These are phyloP conservation scores for Scrobipalpa atriplicella DNA, from an alignment of 2,888 invertebrate species.

Conservation along the genomic window DNA sequence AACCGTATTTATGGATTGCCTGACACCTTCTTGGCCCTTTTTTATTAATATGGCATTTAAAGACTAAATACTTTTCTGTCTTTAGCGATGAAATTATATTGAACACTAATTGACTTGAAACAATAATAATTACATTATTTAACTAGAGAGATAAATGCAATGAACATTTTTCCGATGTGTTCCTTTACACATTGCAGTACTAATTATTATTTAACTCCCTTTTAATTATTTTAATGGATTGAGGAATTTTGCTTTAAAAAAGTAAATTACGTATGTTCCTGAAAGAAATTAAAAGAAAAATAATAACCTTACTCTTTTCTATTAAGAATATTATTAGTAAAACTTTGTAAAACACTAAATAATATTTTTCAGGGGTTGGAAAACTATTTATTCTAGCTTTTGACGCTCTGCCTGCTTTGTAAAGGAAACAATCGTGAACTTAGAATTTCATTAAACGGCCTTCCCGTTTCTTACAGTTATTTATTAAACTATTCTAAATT, in stretches of 20 bases:
- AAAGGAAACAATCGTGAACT: no score
- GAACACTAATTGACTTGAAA: conserved; percentile 14
- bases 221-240: conserved; percentile 18
- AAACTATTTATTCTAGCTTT: no score
- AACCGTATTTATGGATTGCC: neutral
- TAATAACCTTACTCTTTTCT: neutral
- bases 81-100: conserved; percentile 13
- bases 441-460: no score
- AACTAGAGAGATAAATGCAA: neutral
- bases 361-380: no score
- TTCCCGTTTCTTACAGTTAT: no score
- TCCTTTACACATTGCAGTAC: neutral
- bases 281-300: neutral
- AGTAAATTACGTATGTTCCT: neutral
- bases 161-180: conserved; percentile 11
- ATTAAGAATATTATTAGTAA: neutral
- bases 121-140: conserved; percentile 22
- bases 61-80: neutral
- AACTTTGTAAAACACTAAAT: no score
- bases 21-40: neutral
- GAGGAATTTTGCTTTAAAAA: neutral
- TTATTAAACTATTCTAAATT: no score
- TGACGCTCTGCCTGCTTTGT: no score
- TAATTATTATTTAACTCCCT: conserved; percentile 10
- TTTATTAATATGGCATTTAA: conserved; percentile 2